Evolutionary conservation across 2,797 vertebrate species (phyloP).

Genomic region (Halcyon leucocephala): DNA sequence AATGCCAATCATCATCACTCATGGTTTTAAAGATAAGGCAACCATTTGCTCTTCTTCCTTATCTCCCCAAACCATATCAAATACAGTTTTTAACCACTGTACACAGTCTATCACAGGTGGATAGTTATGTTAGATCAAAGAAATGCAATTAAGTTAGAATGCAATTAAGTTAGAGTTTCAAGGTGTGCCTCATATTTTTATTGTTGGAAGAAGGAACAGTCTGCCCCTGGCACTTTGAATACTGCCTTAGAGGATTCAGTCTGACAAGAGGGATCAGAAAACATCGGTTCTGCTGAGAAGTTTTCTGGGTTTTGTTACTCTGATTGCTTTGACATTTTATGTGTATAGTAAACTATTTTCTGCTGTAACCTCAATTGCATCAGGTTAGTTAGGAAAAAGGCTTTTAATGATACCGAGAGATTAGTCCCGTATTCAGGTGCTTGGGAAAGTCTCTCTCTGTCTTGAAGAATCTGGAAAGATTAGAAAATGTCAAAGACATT

Average conservation of each 20-base stretch:
- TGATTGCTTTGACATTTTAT: neutral
- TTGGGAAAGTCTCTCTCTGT: neutral
- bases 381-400: neutral
- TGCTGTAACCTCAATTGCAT: neutral
- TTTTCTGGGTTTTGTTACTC: neutral
- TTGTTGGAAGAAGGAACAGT: neutral
- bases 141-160: neutral
- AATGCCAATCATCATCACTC: neutral
- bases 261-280: neutral
- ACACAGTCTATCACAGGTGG: neutral
- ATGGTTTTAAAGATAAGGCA: neutral
- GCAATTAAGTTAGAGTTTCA: neutral
- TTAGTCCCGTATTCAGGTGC: neutral
- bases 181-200: neutral
- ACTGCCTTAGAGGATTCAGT: neutral
- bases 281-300: neutral
- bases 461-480: neutral
- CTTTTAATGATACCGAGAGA: neutral
- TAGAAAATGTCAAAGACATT: neutral
- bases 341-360: neutral
- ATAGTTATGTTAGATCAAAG: neutral
- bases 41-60: neutral
- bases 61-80: neutral
- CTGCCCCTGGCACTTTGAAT: neutral
- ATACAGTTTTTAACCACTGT: neutral